Evolutionary conservation across 1,140 invertebrate genomes (phyloP).

Genomic region (Cydia fagiglandana): DNA sequence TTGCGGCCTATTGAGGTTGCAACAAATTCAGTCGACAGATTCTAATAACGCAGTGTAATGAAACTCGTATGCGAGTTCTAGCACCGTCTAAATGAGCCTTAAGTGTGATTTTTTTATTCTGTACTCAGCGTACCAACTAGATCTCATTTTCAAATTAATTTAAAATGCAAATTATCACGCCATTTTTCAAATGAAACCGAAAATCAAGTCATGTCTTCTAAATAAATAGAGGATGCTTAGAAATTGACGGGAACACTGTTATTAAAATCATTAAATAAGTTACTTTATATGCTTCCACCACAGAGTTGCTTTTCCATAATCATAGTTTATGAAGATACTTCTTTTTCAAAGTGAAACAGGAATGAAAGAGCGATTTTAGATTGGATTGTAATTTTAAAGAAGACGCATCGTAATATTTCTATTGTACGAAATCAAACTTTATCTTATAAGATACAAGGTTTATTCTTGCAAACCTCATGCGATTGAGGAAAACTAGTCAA

Average conservation of each 20-base stretch:
- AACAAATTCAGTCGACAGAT: too few relatives aligned
- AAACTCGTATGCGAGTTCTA: too few relatives aligned
- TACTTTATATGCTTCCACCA: background rate
- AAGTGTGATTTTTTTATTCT: too few relatives aligned
- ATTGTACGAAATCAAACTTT: background rate
- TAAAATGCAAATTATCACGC: background rate
- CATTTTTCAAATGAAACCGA: constrained; percentile 4
- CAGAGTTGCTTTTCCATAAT: background rate
- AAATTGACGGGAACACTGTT: background rate
- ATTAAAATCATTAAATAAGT: background rate
- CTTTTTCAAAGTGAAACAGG: background rate
- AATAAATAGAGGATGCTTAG: background rate
- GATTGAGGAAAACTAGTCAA: background rate
- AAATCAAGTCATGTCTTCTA: constrained; percentile 6
- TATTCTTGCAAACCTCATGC: background rate
- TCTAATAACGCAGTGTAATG: too few relatives aligned
- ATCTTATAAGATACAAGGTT: background rate
- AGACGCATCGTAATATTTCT: background rate
- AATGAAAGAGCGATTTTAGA: constrained; percentile 2
- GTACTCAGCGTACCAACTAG: too few relatives aligned
- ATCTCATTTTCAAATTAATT: background rate
- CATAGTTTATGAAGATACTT: background rate
- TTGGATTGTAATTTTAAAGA: background rate
- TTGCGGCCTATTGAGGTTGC: too few relatives aligned
- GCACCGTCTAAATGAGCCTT: too few relatives aligned